Evolutionary conservation across 2,113 vertebrate species (phyloP).

Genomic region (Bothrops jararaca): DNA sequence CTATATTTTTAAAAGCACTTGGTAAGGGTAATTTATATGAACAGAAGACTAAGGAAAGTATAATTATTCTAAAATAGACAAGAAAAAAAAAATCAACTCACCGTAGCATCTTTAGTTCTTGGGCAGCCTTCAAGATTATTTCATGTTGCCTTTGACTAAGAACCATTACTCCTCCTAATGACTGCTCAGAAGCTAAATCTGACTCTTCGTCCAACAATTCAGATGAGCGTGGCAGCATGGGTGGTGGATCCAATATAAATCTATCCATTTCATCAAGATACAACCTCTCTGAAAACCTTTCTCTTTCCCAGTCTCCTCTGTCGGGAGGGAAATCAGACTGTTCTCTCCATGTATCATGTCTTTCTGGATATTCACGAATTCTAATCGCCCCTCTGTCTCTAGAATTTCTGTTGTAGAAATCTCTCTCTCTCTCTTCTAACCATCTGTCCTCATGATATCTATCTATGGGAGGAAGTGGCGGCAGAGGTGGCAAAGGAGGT

Average conservation of each 20-base stretch:
- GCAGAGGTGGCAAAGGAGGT: conserved; percentile 75
- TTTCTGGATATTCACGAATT: conserved; percentile 83
- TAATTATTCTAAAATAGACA: neutral
- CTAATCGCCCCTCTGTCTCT: conserved; percentile 81
- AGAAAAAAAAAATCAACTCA: conserved; percentile 66
- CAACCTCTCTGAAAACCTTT: conserved; percentile 74
- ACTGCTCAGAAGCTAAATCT: conserved; percentile 71
- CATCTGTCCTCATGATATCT: conserved; percentile 82
- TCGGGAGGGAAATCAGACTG: conserved; percentile 76
- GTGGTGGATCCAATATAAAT: conserved; percentile 65
- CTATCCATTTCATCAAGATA: conserved; percentile 73
- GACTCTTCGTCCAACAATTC: conserved; percentile 72
- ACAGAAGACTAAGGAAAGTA: neutral
- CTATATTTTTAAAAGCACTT: neutral
- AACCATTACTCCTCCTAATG: conserved; percentile 83
- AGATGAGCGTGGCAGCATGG: conserved; percentile 67
- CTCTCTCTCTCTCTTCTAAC: conserved; percentile 80
- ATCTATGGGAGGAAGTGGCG: conserved; percentile 78
- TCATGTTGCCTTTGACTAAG: conserved; percentile 97
- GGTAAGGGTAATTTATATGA: neutral
- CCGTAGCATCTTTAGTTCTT: conserved; percentile 97
- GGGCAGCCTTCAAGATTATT: conserved; percentile 98
- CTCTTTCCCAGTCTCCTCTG: conserved; percentile 83
- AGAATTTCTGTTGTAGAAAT: conserved; percentile 81
- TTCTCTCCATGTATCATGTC: conserved; percentile 73